Evolutionary conservation across 2,113 vertebrate genomes (phyloP).

Genomic region (Tachysurus vachellii): DNA sequence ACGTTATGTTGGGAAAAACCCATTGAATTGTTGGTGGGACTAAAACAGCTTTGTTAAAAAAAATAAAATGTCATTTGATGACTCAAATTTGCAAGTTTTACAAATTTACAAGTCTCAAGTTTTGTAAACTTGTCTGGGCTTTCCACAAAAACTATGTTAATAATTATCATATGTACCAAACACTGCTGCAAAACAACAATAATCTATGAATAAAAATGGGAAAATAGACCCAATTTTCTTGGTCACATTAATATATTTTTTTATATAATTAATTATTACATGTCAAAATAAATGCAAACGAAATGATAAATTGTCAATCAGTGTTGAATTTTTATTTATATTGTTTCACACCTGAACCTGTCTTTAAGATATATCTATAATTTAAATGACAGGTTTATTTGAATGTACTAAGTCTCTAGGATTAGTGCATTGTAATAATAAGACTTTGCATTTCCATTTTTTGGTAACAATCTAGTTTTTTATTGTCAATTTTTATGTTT

Average conservation of each 20-base stretch:
- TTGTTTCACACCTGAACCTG: background rate
- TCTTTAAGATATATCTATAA: background rate
- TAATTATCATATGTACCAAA: background rate
- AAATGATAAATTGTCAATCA: background rate
- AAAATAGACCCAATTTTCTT: background rate
- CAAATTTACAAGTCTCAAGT: background rate
- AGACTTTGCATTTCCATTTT: background rate
- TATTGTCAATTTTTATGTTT: too few relatives aligned
- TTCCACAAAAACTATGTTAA: background rate
- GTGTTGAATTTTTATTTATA: background rate
- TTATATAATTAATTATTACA: background rate
- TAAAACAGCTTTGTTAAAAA: background rate
- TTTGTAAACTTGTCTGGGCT: background rate
- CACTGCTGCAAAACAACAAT: background rate
- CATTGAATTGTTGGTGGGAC: background rate
- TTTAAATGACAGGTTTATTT: background rate
- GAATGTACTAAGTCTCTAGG: background rate
- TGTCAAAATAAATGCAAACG: background rate
- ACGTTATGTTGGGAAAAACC: background rate
- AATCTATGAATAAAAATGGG: background rate
- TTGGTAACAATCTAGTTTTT: background rate
- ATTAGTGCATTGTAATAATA: too few relatives aligned
- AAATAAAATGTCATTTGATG: background rate
- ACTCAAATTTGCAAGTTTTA: background rate
- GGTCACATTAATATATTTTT: background rate